Conservation (phyloP, 2,888 invertebrate genomes). For the Aplocera efformata region DNA sequence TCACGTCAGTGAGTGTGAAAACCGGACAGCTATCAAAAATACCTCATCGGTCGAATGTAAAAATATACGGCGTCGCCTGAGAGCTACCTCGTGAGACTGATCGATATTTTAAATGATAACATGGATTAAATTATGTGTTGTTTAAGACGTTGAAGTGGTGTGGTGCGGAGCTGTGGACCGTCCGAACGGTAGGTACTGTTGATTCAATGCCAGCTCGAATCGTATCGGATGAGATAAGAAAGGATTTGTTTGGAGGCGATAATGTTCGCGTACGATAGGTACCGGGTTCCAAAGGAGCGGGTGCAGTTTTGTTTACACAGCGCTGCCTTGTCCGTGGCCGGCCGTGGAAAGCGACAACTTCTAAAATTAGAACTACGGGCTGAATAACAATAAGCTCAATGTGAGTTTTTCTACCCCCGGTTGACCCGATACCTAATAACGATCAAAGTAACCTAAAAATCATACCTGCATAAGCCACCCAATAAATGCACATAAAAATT, state of each 20-base stretch:
- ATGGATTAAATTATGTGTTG: constrained; percentile 75
- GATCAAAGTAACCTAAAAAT: too few species aligned
- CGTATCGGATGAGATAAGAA: constrained; percentile 56
- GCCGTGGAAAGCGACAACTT: too few species aligned
- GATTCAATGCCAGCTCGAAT: constrained; percentile 61
- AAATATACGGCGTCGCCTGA: constrained; percentile 73
- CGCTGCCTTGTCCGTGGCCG: neutral
- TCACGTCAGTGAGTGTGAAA: constrained; percentile 36
- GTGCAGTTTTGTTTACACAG: constrained; percentile 17
- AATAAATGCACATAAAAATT: too few species aligned
- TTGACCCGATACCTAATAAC: too few species aligned
- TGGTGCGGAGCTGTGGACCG: constrained; percentile 41
- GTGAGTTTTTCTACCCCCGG: too few species aligned
- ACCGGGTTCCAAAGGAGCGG: constrained; percentile 13
- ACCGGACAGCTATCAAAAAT: constrained; percentile 56
- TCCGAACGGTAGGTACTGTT: constrained; percentile 49
- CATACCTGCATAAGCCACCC: too few species aligned
- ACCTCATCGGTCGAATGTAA: constrained; percentile 68
- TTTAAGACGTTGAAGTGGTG: constrained; percentile 61
- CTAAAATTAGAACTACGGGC: too few species aligned
- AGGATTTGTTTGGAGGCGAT: constrained; percentile 68
- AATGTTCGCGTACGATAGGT: constrained; percentile 36
- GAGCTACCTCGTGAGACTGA: constrained; percentile 74
- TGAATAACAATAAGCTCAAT: too few species aligned
- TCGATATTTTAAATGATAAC: constrained; percentile 80